Percentiles rank a stretch among this genome's conserved stretches.
Conservation (phyloP, 2,888 invertebrate genomes). For the Nemapogon koenigi region DNA sequence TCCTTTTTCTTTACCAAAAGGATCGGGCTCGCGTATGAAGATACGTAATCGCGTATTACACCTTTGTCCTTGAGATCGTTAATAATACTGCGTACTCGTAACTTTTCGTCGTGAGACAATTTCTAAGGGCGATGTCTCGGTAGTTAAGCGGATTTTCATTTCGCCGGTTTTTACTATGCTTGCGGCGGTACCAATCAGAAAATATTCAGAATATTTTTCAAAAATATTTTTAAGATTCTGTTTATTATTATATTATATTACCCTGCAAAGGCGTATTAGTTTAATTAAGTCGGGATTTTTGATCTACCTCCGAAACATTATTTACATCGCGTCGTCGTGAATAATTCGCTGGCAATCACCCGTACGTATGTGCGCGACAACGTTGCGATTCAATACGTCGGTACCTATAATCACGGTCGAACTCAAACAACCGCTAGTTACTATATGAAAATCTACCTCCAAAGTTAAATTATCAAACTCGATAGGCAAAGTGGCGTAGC, state of each 20-base stretch:
- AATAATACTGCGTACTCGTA: conserved; percentile 9
- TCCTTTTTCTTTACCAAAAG: conserved; percentile 1
- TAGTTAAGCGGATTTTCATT: conserved; percentile 19
- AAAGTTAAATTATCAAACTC: conserved; percentile 4
- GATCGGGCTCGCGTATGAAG: conserved; percentile 9
- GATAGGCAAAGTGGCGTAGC: conserved; percentile 3
- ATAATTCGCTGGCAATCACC: neutral
- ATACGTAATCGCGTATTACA: too few species aligned
- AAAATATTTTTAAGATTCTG: too few species aligned
- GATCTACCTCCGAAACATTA: too few species aligned
- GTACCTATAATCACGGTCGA: conserved; percentile 5
- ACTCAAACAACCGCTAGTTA: neutral
- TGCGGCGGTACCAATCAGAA: conserved; percentile 19
- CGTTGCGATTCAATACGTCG: conserved; percentile 4
- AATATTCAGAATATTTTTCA: conserved; percentile 14
- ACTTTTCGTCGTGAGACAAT: conserved; percentile 18
- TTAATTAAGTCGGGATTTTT: too few species aligned
- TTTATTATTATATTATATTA: too few species aligned
- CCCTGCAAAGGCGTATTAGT: too few species aligned
- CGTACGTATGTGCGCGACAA: conserved; percentile 2
- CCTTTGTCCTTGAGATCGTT: too few species aligned
- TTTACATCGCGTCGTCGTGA: too few species aligned
- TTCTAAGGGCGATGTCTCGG: conserved; percentile 18
- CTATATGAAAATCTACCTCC: conserved; percentile 3
- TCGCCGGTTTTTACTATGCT: conserved; percentile 20